Conservation (phyloP, 2,888 invertebrate species). For the Nezara viridula region DNA sequence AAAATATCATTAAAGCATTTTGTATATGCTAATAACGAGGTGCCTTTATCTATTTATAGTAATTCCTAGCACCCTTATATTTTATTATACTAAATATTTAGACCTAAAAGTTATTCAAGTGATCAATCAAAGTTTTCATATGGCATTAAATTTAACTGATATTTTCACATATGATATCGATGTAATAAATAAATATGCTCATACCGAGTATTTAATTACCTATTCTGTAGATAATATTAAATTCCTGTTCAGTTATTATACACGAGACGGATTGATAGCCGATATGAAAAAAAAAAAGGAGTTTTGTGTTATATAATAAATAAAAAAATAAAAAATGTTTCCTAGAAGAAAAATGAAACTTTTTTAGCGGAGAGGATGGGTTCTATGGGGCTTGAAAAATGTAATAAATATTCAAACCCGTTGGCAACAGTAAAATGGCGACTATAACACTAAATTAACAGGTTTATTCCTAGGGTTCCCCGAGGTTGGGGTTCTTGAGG, state of each 20-base stretch:
- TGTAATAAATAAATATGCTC: too few species aligned
- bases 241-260: neutral
- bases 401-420: constrained; percentile 28
- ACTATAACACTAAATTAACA: constrained; percentile 42
- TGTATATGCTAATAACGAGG: too few species aligned
- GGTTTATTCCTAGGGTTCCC: constrained; percentile 2
- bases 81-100: too few species aligned
- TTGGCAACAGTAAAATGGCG: neutral
- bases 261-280: neutral
- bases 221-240: too few species aligned
- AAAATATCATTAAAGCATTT: too few species aligned
- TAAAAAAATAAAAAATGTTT: neutral
- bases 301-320: neutral
- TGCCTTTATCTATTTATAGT: too few species aligned
- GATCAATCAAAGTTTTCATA: too few species aligned
- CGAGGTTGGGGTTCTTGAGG: neutral
- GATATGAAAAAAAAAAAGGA: neutral
- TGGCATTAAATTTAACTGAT: too few species aligned
- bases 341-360: constrained; percentile 18
- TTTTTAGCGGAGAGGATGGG: constrained; percentile 14
- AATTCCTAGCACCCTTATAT: too few species aligned
- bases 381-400: constrained; percentile 44
- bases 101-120: too few species aligned
- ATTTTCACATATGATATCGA: too few species aligned
- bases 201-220: too few species aligned